These are phyloP conservation scores for Bovichtus variegatus DNA, from an alignment of 2,797 vertebrate genomes.

Conservation along the genomic window DNA sequence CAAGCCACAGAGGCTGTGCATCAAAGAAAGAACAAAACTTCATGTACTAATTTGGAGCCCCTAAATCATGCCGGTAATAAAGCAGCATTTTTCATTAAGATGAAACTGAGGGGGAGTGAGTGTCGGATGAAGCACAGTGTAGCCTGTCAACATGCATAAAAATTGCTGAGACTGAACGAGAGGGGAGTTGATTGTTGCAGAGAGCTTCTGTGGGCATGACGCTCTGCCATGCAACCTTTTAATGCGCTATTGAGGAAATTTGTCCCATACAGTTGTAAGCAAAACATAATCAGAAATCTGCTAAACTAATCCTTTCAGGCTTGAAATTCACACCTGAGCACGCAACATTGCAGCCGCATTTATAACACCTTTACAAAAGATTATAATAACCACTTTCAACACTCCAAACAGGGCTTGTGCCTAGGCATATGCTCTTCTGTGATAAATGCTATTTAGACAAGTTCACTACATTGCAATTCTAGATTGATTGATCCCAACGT, in stretches of 20 bases:
- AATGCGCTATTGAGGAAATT: slow-evolving; percentile 51
- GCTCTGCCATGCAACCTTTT: slow-evolving; percentile 41
- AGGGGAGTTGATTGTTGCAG: slow-evolving; percentile 8
- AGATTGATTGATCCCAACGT: not conserved
- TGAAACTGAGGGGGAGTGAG: not conserved
- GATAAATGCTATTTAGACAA: slow-evolving; percentile 23
- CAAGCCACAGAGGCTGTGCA: not conserved
- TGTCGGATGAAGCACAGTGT: slow-evolving; percentile 13
- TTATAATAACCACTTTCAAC: slow-evolving; percentile 44
- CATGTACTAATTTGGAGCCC: not conserved
- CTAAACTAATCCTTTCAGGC: slow-evolving; percentile 41
- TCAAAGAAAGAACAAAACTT: slow-evolving; percentile 4
- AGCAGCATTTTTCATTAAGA: slow-evolving; percentile 25
- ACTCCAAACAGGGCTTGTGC: not conserved
- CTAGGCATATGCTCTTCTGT: slow-evolving; percentile 4
- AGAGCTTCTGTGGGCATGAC: slow-evolving; percentile 3
- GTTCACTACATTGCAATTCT: not conserved
- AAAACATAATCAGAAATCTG: slow-evolving; percentile 56
- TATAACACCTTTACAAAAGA: slow-evolving; percentile 53
- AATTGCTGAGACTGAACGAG: slow-evolving; percentile 5
- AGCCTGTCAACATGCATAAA: slow-evolving; percentile 13
- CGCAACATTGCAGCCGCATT: slow-evolving; percentile 30
- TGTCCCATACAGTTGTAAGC: slow-evolving; percentile 37
- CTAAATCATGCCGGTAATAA: slow-evolving; percentile 20
- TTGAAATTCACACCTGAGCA: slow-evolving; percentile 67